Conservation (phyloP, 2,888 invertebrate genomes). For the Barypeithes pellucidus region DNA sequence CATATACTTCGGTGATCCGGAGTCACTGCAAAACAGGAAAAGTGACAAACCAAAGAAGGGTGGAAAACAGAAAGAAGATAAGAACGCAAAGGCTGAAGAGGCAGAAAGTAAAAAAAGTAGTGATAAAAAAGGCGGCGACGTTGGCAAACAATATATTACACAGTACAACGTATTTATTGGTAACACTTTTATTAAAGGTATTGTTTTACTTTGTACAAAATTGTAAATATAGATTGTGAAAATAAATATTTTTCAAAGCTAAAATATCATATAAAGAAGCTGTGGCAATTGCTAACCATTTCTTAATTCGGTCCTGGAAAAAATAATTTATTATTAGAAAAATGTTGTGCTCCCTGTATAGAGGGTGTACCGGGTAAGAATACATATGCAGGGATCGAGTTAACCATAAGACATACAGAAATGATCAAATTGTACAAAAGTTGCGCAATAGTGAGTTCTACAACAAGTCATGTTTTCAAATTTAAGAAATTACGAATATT, state of each 20-base stretch:
- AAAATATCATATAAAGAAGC: neutral
- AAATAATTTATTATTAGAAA: constrained; percentile 23
- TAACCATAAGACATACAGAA: too few relatives aligned
- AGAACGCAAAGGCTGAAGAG: neutral
- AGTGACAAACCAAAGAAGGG: constrained; percentile 35
- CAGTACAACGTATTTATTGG: constrained; percentile 57
- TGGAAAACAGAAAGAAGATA: constrained; percentile 29
- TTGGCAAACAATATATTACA: constrained; percentile 50
- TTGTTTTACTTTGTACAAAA: constrained; percentile 55
- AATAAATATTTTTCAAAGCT: neutral
- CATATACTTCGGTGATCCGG: constrained; percentile 55
- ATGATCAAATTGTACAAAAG: too few relatives aligned
- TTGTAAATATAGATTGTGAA: constrained; percentile 44
- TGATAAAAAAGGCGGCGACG: constrained; percentile 40
- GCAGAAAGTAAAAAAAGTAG: constrained; percentile 22
- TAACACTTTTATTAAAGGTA: constrained; percentile 54
- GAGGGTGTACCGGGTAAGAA: too few relatives aligned
- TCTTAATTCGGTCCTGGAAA: constrained; percentile 22
- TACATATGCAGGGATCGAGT: too few relatives aligned
- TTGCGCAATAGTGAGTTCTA: too few relatives aligned
- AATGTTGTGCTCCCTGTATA: too few relatives aligned
- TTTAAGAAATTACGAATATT: too few relatives aligned
- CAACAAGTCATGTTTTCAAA: too few relatives aligned
- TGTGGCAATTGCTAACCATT: neutral
- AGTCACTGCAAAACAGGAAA: constrained; percentile 47